These are phyloP conservation scores for Lasioglossum lativentre DNA, from an alignment of 2,888 invertebrate species.

Conservation along the genomic window DNA sequence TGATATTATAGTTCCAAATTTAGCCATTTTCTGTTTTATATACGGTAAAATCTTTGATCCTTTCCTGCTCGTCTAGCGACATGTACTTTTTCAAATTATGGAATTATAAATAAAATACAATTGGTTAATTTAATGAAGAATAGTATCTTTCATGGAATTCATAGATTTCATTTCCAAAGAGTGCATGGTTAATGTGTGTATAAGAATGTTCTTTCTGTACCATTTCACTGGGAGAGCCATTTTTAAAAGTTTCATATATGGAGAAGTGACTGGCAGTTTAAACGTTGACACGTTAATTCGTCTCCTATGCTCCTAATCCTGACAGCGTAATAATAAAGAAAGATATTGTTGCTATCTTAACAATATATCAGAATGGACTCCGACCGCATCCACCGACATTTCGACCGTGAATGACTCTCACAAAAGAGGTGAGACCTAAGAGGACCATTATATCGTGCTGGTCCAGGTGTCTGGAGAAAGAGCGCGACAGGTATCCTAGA, in stretches of 20 bases:
- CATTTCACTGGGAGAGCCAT: not conserved
- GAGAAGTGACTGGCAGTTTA: not conserved
- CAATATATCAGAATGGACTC: not conserved
- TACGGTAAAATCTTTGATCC: too few species aligned
- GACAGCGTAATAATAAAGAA: slow-evolving; percentile 3
- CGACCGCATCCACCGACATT: not conserved
- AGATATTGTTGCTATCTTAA: not conserved
- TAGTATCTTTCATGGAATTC: not conserved
- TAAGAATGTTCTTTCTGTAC: not conserved
- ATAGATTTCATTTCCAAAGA: too few species aligned
- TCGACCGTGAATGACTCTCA: not conserved
- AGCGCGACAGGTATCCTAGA: not conserved
- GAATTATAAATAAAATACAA: not conserved
- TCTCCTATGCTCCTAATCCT: not conserved
- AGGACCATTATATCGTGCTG: slow-evolving; percentile 37
- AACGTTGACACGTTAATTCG: not conserved
- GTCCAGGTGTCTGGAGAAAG: slow-evolving; percentile 35
- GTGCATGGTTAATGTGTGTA: not conserved
- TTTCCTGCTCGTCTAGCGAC: too few species aligned
- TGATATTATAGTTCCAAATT: too few species aligned
- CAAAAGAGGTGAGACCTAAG: slow-evolving; percentile 15
- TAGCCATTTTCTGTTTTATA: too few species aligned
- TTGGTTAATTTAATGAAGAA: not conserved
- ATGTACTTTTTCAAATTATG: not conserved
- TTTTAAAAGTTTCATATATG: not conserved